These are phyloP conservation scores for Agonum fuliginosum DNA, from an alignment of 2,888 invertebrate species.

Conservation along the genomic window DNA sequence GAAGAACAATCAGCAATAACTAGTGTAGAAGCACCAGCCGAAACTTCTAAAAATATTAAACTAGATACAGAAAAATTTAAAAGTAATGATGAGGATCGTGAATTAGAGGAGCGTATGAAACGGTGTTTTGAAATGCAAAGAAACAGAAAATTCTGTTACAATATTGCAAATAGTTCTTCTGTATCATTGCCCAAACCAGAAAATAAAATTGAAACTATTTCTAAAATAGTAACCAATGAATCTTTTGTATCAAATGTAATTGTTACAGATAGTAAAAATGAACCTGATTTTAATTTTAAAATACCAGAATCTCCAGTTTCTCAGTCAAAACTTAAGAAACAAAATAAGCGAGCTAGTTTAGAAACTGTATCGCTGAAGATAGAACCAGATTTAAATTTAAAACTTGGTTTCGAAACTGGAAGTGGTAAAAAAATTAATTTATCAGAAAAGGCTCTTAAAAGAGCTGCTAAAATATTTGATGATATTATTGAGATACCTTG, in stretches of 20 bases:
- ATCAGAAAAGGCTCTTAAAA: conserved; percentile 65
- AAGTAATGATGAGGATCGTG: conserved; percentile 27
- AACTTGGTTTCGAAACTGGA: conserved; percentile 69
- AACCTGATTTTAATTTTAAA: conserved; percentile 63
- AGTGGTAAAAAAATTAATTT: conserved; percentile 69
- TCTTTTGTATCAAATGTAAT: not conserved
- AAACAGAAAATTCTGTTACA: conserved; percentile 52
- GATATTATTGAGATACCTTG: conserved; percentile 64
- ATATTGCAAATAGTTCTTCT: conserved; percentile 56
- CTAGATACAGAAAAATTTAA: conserved; percentile 2
- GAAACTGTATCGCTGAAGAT: not conserved
- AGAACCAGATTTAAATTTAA: not conserved
- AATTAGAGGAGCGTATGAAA: conserved; percentile 62
- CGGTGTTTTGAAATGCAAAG: conserved; percentile 63
- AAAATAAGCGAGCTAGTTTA: conserved; percentile 42
- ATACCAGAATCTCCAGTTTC: conserved; percentile 61
- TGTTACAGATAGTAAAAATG: not conserved
- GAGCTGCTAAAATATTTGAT: conserved; percentile 69
- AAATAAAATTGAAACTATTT: too few species aligned
- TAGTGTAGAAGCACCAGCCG: not conserved
- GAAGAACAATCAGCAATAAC: not conserved
- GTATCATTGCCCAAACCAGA: too few species aligned
- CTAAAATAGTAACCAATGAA: not conserved
- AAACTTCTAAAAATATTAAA: conserved; percentile 25
- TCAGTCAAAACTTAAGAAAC: conserved; percentile 57